A percentile compares a stretch with the other conserved stretches of the same genome.
phyloP scores from a whole-genome alignment of 2,888 invertebrate genomes.

The Melieria omissa region DNA sequence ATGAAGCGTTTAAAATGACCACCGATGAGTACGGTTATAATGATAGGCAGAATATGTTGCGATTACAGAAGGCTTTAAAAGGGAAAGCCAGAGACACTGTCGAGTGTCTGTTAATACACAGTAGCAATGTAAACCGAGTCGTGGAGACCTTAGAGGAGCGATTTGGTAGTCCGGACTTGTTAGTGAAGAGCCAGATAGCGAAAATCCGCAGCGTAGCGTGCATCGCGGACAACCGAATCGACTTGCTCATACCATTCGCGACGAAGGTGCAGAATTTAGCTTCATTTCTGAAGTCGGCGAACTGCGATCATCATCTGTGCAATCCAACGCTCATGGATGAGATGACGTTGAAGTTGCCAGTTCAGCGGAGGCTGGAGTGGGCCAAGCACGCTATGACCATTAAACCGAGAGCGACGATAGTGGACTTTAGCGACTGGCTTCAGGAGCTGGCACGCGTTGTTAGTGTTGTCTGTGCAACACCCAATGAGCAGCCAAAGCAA shows the following conservation, averaged over 20 bases:
- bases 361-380: slow-evolving; percentile 31
- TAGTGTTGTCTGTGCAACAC: slow-evolving; percentile 12
- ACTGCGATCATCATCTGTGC: slow-evolving; percentile 34
- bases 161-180: slow-evolving; percentile 14
- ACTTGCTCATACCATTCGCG: slow-evolving; percentile 32
- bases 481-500: too few relatives aligned
- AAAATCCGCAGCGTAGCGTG: too few relatives aligned
- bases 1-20: background rate
- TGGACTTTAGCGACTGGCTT: slow-evolving; percentile 38
- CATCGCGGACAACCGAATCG: too few relatives aligned
- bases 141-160: slow-evolving; percentile 15
- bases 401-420: slow-evolving; percentile 23
- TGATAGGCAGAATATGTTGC: slow-evolving; percentile 25
- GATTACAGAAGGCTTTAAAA: slow-evolving; percentile 20
- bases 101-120: slow-evolving; percentile 26
- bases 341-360: slow-evolving; percentile 34
- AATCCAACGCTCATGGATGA: slow-evolving; percentile 39
- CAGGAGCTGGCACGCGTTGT: slow-evolving; percentile 31
- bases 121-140: slow-evolving; percentile 16
- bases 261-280: slow-evolving; percentile 41
- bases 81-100: slow-evolving; percentile 21
- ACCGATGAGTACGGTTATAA: slow-evolving; percentile 1
- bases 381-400: slow-evolving; percentile 23
- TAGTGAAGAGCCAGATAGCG: too few relatives aligned
- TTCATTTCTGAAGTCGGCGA: slow-evolving; percentile 35